Evolutionary conservation across 2,888 invertebrate species (phyloP), one percentile per base, ranked within the genome.

Genomic region (Watsonalla cultraria): DNA sequence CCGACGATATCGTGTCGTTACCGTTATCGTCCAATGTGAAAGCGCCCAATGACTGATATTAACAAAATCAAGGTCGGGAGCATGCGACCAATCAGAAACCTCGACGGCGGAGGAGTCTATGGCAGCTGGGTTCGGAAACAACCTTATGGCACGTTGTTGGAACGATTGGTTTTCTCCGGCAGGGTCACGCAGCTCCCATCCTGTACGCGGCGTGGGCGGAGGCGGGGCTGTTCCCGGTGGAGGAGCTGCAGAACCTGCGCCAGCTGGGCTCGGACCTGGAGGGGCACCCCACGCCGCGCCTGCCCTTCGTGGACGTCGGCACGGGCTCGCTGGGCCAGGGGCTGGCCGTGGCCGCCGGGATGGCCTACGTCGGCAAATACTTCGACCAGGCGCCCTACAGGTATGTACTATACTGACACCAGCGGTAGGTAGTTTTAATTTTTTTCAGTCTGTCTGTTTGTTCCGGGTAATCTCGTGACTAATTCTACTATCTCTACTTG

Each of bases 131-230:
- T 24, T 24, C 24, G 24, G 24, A 24, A 24, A 24, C 7, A 7
- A 8, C 2, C 5, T 2, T 42, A 0, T 5, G 11, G 11, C 42
- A 8, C 8, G 5, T 14, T 6, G 5, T 14, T 5, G n/a, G 7
- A 46, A 5, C 14, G 47, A 35, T 8, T 35, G 46, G 6, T 46
- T 39, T 45, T 1, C 11, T 6, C 11, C 0, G 5, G 0, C 66
- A 91, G 91, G 99, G 99, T 57, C 99, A 99, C 90, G 99, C 99
- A 35, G 98, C 98, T 34, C 99, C 99, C 2, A 98, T 99, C 80
- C 92, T 99, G 42, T 99, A 99, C 88, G 99, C 99, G 57, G 99
- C 98, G 11, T 99, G 99, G 99, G 98, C 99, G 5, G 99, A 99
- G 84, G 96, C 97, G 33, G 98, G 97, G 11, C 93, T 98, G 0